phyloP scores from a whole-genome alignment of 2,797 vertebrate genomes.

The Gallinago stenura region DNA sequence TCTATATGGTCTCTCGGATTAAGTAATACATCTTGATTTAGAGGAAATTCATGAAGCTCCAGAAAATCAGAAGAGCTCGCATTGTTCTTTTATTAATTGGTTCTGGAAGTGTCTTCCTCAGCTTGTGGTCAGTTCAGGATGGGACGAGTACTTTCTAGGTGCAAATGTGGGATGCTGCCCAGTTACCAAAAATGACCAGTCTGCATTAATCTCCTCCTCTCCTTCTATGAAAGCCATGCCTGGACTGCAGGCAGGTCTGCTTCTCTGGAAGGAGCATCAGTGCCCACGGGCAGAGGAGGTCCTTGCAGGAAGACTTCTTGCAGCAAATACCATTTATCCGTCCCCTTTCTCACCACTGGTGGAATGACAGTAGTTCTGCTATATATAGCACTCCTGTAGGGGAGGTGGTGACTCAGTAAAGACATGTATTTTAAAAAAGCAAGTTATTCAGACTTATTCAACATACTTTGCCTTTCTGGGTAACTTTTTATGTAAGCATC shows the following conservation, averaged over 20 bases:
- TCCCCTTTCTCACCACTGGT: background rate
- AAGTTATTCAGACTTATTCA: constrained; percentile 22
- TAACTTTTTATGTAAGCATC: constrained; percentile 1
- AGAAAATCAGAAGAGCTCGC: background rate
- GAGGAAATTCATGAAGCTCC: background rate
- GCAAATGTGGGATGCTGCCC: background rate
- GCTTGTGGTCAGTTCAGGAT: background rate
- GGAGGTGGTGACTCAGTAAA: constrained; percentile 7
- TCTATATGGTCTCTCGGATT: background rate
- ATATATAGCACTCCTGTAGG: background rate
- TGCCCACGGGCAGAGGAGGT: background rate
- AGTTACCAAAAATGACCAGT: background rate
- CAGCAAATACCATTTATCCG: background rate
- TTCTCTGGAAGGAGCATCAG: background rate
- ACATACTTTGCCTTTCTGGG: background rate
- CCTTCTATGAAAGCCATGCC: background rate
- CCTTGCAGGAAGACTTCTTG: background rate
- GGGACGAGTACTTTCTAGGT: background rate
- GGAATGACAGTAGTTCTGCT: background rate
- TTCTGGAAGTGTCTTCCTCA: background rate
- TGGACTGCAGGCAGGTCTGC: background rate
- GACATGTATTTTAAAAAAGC: constrained; percentile 43
- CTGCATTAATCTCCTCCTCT: background rate
- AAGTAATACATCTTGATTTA: background rate
- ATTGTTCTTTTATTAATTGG: background rate